Conservation (phyloP, 2,113 vertebrate genomes). For the Peromyscus leucopus region DNA sequence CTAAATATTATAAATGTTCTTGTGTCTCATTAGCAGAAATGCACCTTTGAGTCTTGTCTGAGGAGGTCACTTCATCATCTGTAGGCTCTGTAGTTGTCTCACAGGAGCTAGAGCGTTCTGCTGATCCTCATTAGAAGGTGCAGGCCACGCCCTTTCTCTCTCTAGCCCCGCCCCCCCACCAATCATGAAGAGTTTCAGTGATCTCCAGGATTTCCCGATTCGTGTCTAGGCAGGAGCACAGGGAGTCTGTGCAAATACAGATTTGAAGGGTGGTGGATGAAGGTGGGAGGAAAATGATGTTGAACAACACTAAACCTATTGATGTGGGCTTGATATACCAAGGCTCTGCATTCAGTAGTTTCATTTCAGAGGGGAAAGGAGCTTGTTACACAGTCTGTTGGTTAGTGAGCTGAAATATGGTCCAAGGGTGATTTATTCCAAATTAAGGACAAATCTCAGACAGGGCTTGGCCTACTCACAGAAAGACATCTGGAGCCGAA, state of each 20-base stretch:
- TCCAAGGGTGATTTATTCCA: not conserved
- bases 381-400: not conserved
- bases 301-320: not conserved
- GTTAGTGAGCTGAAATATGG: not conserved
- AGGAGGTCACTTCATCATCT: not conserved
- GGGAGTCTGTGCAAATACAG: not conserved
- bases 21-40: not conserved
- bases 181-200: not conserved
- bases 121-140: not conserved
- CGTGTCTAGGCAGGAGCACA: not conserved
- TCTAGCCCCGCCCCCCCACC: not conserved
- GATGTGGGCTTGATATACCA: not conserved
- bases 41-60: not conserved
- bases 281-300: not conserved
- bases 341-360: not conserved
- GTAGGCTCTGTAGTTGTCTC: not conserved
- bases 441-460: not conserved
- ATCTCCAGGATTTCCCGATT: not conserved
- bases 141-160: not conserved
- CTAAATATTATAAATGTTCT: slow-evolving; percentile 23
- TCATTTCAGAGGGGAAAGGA: not conserved
- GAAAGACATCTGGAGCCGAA: not conserved
- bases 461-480: not conserved
- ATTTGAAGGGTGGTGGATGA: not conserved
- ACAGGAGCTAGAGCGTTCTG: not conserved